These are phyloP conservation scores for Phalangium opilio DNA, from an alignment of 2,888 invertebrate genomes.

Conservation along the genomic window DNA sequence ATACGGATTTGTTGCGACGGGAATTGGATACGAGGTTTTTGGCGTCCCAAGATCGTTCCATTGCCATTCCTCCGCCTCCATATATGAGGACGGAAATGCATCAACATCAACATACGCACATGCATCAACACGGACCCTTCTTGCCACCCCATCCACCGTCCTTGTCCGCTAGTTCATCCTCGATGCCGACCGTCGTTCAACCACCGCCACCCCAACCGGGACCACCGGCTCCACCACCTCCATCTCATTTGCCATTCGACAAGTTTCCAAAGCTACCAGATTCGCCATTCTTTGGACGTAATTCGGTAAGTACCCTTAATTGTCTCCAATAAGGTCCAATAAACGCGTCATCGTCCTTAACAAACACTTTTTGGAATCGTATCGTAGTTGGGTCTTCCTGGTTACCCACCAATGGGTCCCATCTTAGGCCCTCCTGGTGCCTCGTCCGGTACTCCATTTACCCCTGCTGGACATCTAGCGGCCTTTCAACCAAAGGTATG, in stretches of 20 bases:
- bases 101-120: slow-evolving; percentile 42
- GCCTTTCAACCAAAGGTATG: slow-evolving; percentile 77
- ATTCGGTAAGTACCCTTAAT: slow-evolving; percentile 15
- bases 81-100: slow-evolving; percentile 58
- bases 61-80: slow-evolving; percentile 31
- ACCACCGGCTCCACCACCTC: neutral
- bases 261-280: slow-evolving; percentile 22
- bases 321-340: neutral
- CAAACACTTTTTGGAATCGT: neutral
- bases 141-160: slow-evolving; percentile 35
- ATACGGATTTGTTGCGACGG: slow-evolving; percentile 58
- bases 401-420: slow-evolving; percentile 58
- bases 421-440: slow-evolving; percentile 57
- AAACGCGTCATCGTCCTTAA: neutral
- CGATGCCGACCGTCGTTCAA: slow-evolving; percentile 28
- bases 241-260: slow-evolving; percentile 18
- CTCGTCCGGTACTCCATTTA: slow-evolving; percentile 64
- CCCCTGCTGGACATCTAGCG: slow-evolving; percentile 69
- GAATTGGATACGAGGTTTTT: slow-evolving; percentile 80
- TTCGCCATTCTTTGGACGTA: slow-evolving; percentile 20
- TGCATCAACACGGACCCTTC: slow-evolving; percentile 42
- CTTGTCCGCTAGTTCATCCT: slow-evolving; percentile 22
- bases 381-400: slow-evolving; percentile 20
- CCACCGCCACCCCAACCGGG: neutral
- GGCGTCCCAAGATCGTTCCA: slow-evolving; percentile 43